These are phyloP conservation scores for Chydorus sphaericus DNA, from an alignment of 2,888 invertebrate genomes.

Conservation along the genomic window DNA sequence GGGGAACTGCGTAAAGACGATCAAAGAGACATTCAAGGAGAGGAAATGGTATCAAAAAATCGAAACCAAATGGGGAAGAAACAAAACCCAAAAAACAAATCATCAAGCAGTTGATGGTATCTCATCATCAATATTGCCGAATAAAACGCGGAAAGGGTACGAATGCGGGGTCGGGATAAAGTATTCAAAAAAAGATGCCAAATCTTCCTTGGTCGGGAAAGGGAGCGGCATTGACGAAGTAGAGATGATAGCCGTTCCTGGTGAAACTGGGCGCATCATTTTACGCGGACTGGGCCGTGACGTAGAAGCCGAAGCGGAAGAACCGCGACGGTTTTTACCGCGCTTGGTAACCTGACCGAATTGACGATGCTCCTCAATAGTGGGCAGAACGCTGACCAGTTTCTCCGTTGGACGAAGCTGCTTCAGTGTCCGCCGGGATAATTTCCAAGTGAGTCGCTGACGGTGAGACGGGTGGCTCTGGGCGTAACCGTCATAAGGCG, in stretches of 20 bases:
- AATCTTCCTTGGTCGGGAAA: conserved; percentile 11
- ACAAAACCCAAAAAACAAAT: too few relatives aligned
- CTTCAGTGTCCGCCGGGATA: conserved; percentile 56
- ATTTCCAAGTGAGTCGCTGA: conserved; percentile 59
- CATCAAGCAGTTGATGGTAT: conserved; percentile 9
- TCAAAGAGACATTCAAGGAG: not conserved
- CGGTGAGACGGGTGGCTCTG: conserved; percentile 42
- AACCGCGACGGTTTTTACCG: too few relatives aligned
- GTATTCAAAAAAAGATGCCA: conserved; percentile 9
- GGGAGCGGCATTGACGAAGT: conserved; percentile 7
- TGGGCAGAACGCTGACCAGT: conserved; percentile 52
- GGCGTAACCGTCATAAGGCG: conserved; percentile 54
- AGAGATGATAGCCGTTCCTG: not conserved
- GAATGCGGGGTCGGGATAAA: not conserved
- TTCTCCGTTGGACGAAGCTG: conserved; percentile 52
- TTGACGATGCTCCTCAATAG: conserved; percentile 50
- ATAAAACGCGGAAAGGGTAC: conserved; percentile 5
- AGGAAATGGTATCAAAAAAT: too few relatives aligned
- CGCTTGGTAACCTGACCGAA: conserved; percentile 5
- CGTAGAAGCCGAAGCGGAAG: too few relatives aligned
- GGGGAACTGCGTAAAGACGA: not conserved
- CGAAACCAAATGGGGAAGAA: not conserved
- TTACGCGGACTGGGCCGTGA: conserved; percentile 9
- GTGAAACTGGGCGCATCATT: not conserved
- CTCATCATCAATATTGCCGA: conserved; percentile 5